Conservation (phyloP, 92 coral and sea anemone genomes). For the Siderastrea siderea region DNA sequence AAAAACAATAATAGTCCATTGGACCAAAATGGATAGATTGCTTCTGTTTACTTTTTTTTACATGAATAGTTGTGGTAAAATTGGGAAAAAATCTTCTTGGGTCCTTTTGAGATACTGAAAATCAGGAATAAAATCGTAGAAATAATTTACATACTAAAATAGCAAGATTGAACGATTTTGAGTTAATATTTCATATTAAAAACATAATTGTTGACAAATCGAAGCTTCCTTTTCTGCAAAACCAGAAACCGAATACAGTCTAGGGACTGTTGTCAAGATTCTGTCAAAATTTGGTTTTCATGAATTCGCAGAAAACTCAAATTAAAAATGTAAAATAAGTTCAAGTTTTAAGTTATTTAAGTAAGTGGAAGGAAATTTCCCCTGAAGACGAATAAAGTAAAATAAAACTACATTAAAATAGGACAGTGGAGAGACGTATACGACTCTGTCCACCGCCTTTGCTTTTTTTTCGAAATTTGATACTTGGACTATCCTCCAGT, state of each 20-base stretch:
- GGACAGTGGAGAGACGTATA: too few species aligned
- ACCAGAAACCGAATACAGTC: not conserved
- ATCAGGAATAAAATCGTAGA: not conserved
- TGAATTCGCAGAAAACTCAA: too few species aligned
- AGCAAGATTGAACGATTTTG: not conserved
- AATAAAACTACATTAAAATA: too few species aligned
- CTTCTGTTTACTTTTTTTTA: constrained; percentile 2
- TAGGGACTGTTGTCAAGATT: not conserved
- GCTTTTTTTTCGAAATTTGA: not conserved
- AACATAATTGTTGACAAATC: not conserved
- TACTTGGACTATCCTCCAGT: too few species aligned
- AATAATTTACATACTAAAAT: not conserved
- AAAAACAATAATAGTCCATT: not conserved
- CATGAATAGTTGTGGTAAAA: not conserved
- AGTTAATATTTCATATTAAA: not conserved
- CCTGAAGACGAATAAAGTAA: not conserved
- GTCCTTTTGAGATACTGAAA: too few species aligned
- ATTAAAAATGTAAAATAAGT: too few species aligned
- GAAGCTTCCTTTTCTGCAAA: not conserved
- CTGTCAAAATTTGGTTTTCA: too few species aligned
- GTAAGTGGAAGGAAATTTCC: not conserved
- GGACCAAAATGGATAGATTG: not conserved
- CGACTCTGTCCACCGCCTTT: not conserved
- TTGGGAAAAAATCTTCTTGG: not conserved
- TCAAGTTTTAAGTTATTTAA: too few species aligned